phyloP scores from a whole-genome alignment of 2,797 vertebrate species.

The Halcyon leucocephala region DNA sequence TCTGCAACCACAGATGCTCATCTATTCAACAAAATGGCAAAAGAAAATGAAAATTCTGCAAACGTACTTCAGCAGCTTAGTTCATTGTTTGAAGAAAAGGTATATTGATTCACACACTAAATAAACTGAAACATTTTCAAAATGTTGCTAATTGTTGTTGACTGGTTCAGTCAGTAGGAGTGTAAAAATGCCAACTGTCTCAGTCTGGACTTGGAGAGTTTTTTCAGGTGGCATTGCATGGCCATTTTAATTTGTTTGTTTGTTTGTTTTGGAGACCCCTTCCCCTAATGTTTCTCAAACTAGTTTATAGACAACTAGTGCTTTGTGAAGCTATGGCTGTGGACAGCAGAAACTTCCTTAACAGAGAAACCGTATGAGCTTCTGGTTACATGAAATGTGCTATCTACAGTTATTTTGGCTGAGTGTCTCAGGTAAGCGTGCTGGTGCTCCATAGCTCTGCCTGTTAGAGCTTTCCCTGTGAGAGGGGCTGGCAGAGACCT shows the following conservation, averaged over 20 bases:
- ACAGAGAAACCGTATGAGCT: fast-evolving
- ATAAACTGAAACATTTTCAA: neutral
- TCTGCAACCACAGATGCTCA: neutral
- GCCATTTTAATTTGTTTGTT: neutral
- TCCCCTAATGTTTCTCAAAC: neutral
- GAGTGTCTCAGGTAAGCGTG: fast-evolving
- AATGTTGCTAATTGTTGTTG: neutral
- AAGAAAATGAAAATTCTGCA: neutral
- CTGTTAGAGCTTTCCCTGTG: too few species aligned
- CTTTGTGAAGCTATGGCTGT: neutral
- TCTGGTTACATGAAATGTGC: fast-evolving
- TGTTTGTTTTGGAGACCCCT: neutral
- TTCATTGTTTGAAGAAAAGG: neutral
- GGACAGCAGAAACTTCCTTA: neutral
- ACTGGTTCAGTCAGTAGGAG: neutral
- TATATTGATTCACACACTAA: neutral
- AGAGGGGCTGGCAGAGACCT: neutral
- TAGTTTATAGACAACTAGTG: neutral
- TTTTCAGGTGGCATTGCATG: neutral
- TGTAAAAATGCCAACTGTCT: neutral
- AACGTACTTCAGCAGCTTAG: neutral
- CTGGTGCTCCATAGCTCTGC: neutral
- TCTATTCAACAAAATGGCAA: neutral
- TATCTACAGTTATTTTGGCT: neutral
- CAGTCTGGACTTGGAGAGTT: neutral